A percentile compares a stretch with the other conserved stretches of the same genome.
Conservation (phyloP, 2,797 vertebrate genomes). For the Manis pentadactyla region DNA sequence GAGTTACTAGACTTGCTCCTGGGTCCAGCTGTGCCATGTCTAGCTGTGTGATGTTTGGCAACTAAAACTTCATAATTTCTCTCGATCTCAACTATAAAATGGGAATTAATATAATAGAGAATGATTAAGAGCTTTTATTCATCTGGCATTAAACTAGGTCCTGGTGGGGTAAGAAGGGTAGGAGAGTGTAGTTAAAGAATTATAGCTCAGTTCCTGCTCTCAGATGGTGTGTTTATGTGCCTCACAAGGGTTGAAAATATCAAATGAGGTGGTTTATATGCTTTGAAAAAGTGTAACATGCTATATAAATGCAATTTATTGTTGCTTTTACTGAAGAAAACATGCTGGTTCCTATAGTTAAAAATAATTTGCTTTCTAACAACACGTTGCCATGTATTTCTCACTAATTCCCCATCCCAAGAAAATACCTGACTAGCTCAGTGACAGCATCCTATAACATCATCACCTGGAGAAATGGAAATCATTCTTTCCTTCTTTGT, state of each 20-base stretch:
- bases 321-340: slow-evolving; percentile 38
- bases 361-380: slow-evolving; percentile 47
- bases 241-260: not conserved
- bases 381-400: slow-evolving; percentile 24
- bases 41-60: slow-evolving; percentile 18
- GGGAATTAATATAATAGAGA: slow-evolving; percentile 24
- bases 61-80: not conserved
- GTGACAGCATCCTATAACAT: not conserved
- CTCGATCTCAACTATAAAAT: slow-evolving; percentile 29
- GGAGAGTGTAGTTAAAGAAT: not conserved
- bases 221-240: not conserved
- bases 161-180: not conserved
- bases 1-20: not conserved
- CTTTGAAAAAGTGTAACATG: slow-evolving; percentile 31
- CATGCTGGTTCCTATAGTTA: not conserved
- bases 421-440: not conserved
- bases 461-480: not conserved
- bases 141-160: not conserved
- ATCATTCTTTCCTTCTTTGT: not conserved
- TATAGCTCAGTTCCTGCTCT: not conserved
- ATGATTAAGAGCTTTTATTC: not conserved
- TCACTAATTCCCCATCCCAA: slow-evolving; percentile 6
- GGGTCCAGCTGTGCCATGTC: not conserved
- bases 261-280: not conserved
- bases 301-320: slow-evolving; percentile 19